A percentile compares a stretch with the other conserved stretches of the same genome.
These are phyloP conservation scores for Nomada hirtipes DNA, from an alignment of 2,888 invertebrate genomes.

Conservation along the genomic window DNA sequence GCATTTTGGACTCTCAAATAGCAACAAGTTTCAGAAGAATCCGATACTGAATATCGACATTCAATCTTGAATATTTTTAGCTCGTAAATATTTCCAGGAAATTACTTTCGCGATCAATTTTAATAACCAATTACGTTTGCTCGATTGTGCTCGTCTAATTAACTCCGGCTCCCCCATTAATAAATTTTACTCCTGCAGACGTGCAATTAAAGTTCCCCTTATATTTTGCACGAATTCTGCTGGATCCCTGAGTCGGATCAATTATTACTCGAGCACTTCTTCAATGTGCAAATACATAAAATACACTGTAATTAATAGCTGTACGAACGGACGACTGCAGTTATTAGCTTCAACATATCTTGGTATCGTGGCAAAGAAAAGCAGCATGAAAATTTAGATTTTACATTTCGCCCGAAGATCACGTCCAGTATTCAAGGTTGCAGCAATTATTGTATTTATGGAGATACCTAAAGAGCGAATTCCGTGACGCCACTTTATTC, in stretches of 20 bases:
- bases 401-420: neutral
- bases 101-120: conserved; percentile 5
- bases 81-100: neutral
- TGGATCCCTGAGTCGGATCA: conserved; percentile 1
- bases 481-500: conserved; percentile 25
- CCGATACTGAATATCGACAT: neutral
- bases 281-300: neutral
- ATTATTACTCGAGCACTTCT: neutral
- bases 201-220: conserved; percentile 9
- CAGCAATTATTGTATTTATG: conserved; percentile 25
- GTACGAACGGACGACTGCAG: too few relatives aligned
- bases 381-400: conserved; percentile 3
- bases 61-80: neutral
- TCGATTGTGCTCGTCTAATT: conserved; percentile 1
- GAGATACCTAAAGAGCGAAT: conserved; percentile 6
- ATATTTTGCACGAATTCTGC: conserved; percentile 11
- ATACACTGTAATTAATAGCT: neutral
- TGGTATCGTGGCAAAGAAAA: neutral
- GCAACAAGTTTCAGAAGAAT: neutral
- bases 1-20: neutral
- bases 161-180: neutral
- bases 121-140: conserved; percentile 4
- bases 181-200: neutral
- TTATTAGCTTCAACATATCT: neutral
- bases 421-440: conserved; percentile 18